Percentiles rank a stretch among this genome's conserved stretches.
These are phyloP conservation scores for Tragopan temminckii DNA, from an alignment of 2,797 vertebrate species.

Conservation along the genomic window DNA sequence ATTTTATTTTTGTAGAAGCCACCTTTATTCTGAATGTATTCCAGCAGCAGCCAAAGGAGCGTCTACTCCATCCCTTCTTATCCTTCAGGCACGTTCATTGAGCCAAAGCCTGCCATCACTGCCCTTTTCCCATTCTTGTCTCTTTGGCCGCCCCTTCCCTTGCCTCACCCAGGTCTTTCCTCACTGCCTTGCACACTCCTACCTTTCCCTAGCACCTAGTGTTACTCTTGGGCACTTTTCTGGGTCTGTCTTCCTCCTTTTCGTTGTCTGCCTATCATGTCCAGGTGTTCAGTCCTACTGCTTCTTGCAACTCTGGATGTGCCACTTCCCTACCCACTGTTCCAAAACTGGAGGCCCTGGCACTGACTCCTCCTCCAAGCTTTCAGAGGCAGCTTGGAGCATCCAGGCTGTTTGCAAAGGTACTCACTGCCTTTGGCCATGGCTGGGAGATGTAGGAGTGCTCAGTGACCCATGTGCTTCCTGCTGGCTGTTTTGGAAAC, in stretches of 20 bases:
- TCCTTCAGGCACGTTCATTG: no score
- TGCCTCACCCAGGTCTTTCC: neutral
- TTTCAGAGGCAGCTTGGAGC: slow-evolving; percentile 1
- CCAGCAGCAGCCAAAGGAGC: no score
- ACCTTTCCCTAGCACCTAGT: neutral
- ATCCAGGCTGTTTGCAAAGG: neutral
- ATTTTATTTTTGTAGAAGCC: neutral
- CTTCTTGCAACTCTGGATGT: neutral
- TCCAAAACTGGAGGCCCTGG: neutral
- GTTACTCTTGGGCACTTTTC: neutral
- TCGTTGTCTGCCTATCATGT: neutral
- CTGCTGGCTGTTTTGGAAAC: neutral
- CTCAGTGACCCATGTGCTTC: neutral
- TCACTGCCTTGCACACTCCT: neutral
- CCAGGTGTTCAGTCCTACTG: neutral
- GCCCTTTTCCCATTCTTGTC: neutral
- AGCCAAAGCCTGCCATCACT: neutral
- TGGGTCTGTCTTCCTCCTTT: neutral
- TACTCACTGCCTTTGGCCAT: neutral
- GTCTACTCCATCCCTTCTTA: no score
- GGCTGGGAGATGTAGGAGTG: neutral
- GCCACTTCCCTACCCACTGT: neutral
- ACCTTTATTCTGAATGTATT: neutral
- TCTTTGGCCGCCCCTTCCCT: neutral
- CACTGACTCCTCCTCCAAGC: neutral